These are phyloP conservation scores for Brachionus sp. DNA, from an alignment of 1,140 invertebrate genomes.

Conservation along the genomic window DNA sequence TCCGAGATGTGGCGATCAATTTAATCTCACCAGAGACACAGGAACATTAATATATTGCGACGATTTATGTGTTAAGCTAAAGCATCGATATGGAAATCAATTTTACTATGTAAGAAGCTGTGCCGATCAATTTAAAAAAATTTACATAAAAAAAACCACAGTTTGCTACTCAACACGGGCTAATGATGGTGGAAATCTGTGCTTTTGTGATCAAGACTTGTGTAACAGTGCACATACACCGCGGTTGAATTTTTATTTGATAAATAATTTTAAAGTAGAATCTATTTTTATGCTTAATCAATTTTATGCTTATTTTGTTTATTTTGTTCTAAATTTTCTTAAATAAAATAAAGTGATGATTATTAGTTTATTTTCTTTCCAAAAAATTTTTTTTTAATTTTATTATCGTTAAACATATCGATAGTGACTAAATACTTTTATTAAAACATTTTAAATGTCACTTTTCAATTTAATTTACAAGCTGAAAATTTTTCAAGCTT, in stretches of 20 bases:
- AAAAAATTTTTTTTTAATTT: no score
- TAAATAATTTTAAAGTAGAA: neutral
- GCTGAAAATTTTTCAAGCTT: no score
- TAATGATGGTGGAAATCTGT: conserved; percentile 30
- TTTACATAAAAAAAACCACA: conserved; percentile 41
- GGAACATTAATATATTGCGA: conserved; percentile 18
- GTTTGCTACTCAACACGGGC: conserved; percentile 23
- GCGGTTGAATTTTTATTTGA: neutral
- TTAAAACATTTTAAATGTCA: no score
- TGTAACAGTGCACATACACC: conserved; percentile 1
- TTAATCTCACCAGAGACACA: conserved; percentile 4
- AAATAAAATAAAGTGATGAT: neutral
- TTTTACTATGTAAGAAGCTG: conserved; percentile 32
- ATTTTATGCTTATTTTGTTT: neutral
- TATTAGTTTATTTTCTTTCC: neutral
- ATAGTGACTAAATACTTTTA: no score
- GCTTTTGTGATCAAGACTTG: conserved; percentile 36
- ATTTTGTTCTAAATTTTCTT: neutral
- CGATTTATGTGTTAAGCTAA: conserved; percentile 39
- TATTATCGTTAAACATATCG: no score
- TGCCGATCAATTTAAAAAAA: conserved; percentile 44
- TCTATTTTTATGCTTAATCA: neutral
- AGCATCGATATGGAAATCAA: conserved; percentile 32
- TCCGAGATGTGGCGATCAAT: conserved; percentile 29
- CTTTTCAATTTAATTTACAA: no score